These are phyloP conservation scores for Gadopsis bispinosus DNA, from an alignment of 2,797 vertebrate genomes.

Conservation along the genomic window DNA sequence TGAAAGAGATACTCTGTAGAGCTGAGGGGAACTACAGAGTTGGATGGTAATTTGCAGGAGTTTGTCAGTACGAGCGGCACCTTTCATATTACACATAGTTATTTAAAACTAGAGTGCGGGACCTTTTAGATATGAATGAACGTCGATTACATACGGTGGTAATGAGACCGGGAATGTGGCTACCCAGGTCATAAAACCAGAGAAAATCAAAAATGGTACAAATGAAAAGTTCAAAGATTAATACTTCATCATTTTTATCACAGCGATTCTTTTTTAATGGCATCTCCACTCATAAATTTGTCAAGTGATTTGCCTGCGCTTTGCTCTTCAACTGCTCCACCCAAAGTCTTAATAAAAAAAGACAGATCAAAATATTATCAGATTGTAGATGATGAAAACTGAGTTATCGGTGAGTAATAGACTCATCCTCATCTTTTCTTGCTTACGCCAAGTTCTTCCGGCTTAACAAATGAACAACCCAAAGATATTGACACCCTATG, in stretches of 20 bases:
- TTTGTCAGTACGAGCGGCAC: no score
- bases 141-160: no score
- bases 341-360: conserved; percentile 4
- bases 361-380: conserved; percentile 1
- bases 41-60: no score
- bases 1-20: background rate
- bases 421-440: background rate
- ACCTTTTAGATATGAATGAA: no score
- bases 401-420: conserved; percentile 5
- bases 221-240: background rate
- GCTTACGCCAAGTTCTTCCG: background rate
- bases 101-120: no score
- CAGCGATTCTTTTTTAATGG: background rate
- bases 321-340: background rate
- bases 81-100: no score
- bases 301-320: background rate
- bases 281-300: background rate
- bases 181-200: background rate
- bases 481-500: conserved; percentile 8
- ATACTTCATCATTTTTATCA: background rate
- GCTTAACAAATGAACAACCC: conserved; percentile 31
- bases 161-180: no score
- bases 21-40: no score
- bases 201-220: background rate
- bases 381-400: conserved; percentile 15